Percentiles rank a stretch among this genome's conserved stretches.
Evolutionary conservation across 2,888 invertebrate species (phyloP).

Genomic region (Dryocosmus kuriphilus): DNA sequence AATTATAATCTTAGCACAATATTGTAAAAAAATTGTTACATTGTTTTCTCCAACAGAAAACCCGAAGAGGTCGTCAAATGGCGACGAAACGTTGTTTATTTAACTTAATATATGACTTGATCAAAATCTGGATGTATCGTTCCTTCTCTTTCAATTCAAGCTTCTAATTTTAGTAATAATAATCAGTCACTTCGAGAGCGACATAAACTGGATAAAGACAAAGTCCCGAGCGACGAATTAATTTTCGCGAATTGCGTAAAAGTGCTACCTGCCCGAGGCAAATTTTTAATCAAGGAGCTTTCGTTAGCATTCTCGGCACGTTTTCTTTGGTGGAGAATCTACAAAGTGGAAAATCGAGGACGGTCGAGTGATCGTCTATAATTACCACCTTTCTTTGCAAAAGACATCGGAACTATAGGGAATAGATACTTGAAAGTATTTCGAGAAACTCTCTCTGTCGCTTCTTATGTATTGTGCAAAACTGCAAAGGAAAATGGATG

Average conservation of each 20-base stretch:
- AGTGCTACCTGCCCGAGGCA: neutral
- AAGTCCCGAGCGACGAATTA: neutral
- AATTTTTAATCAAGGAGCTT: constrained; percentile 26
- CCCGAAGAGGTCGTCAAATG: no score
- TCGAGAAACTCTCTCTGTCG: constrained; percentile 1
- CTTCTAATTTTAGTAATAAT: no score
- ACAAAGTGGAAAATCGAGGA: constrained; percentile 29
- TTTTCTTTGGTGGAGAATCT: constrained; percentile 29
- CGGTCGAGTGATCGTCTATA: constrained; percentile 26
- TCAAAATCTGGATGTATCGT: no score
- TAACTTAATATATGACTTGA: no score
- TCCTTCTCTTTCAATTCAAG: no score
- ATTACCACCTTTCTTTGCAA: constrained; percentile 14
- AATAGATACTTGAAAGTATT: neutral
- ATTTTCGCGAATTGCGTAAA: constrained; percentile 4
- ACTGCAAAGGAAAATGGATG: constrained; percentile 36
- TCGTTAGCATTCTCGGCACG: constrained; percentile 26
- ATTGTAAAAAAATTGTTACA: no score
- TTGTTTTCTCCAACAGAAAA: no score
- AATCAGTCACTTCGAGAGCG: no score
- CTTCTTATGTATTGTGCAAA: neutral
- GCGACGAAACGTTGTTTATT: no score
- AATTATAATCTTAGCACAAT: no score
- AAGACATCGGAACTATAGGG: neutral
- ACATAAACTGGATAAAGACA: no score